Evolutionary conservation across 2,888 invertebrate species (phyloP).

Genomic region (Heliconius hortense): DNA sequence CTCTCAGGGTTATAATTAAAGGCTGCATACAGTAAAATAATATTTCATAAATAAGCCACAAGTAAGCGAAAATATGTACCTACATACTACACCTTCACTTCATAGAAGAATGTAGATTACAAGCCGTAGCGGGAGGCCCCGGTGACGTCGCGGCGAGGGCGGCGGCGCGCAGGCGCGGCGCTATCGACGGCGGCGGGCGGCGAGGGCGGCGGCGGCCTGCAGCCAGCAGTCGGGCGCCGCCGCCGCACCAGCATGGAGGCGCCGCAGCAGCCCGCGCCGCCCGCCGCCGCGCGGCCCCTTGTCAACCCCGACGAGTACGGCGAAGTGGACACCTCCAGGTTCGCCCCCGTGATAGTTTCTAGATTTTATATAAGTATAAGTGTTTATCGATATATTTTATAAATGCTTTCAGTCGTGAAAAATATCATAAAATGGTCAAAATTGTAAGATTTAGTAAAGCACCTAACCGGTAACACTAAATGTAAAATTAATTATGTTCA

Average conservation of each 20-base stretch:
- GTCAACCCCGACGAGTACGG: slow-evolving; percentile 92
- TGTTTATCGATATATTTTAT: background rate
- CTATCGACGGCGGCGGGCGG: slow-evolving; percentile 33
- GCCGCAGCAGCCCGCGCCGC: slow-evolving; percentile 52
- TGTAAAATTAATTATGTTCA: background rate
- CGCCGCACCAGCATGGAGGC: slow-evolving; percentile 58
- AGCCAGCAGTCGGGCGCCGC: slow-evolving; percentile 46
- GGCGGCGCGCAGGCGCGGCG: slow-evolving; percentile 31
- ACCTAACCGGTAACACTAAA: background rate
- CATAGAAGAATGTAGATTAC: background rate
- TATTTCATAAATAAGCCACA: background rate
- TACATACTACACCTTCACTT: too few relatives aligned
- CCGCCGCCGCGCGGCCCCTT: slow-evolving; percentile 82
- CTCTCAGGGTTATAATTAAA: too few relatives aligned
- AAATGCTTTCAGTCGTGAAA: background rate
- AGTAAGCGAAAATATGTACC: background rate
- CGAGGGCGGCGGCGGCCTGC: slow-evolving; percentile 33
- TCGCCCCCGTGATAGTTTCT: slow-evolving; percentile 51
- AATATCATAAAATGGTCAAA: background rate
- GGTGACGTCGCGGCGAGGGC: slow-evolving; percentile 31
- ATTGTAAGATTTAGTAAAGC: background rate
- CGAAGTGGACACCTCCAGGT: slow-evolving; percentile 92
- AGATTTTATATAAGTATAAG: background rate
- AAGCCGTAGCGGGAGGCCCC: background rate
- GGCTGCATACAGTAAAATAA: too few relatives aligned